These are phyloP conservation scores for Chloroceryle aenea DNA, from an alignment of 2,113 vertebrate genomes.

Conservation along the genomic window DNA sequence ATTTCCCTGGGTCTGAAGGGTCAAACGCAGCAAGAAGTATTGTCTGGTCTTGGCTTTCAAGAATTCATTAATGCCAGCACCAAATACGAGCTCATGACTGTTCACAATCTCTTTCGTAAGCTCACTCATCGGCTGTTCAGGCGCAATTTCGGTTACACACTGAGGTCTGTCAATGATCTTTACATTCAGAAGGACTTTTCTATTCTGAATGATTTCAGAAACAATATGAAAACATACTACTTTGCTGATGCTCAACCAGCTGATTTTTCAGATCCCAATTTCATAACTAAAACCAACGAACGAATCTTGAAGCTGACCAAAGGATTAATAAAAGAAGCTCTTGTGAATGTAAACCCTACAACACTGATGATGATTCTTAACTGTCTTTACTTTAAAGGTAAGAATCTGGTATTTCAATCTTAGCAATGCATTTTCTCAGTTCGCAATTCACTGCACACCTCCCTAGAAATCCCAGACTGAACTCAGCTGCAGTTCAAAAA, in stretches of 20 bases:
- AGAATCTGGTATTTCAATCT: neutral
- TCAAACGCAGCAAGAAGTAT: constrained; percentile 84
- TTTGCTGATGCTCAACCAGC: constrained; percentile 90
- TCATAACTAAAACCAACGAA: constrained; percentile 84
- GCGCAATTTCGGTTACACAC: constrained; percentile 92
- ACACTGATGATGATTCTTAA: constrained; percentile 94
- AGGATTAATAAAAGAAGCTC: constrained; percentile 90
- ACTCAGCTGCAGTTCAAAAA: neutral
- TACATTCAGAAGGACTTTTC: constrained; percentile 84
- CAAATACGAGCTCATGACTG: constrained; percentile 87
- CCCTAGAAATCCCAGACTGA: neutral
- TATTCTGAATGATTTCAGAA: constrained; percentile 81
- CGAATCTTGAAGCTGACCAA: constrained; percentile 92
- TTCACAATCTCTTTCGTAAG: constrained; percentile 95
- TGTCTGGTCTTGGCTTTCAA: constrained; percentile 83
- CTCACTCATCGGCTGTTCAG: constrained; percentile 94
- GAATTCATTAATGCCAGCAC: constrained; percentile 92
- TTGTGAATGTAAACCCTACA: constrained; percentile 84
- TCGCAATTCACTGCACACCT: neutral
- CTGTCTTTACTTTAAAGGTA: constrained; percentile 98
- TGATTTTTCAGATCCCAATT: constrained; percentile 87
- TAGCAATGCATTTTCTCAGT: neutral
- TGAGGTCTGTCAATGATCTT: constrained; percentile 90
- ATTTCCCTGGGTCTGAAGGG: constrained; percentile 86
- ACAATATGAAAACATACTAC: constrained; percentile 85